Conservation (phyloP, 2,113 vertebrate genomes). For the Nymphicus hollandicus region DNA sequence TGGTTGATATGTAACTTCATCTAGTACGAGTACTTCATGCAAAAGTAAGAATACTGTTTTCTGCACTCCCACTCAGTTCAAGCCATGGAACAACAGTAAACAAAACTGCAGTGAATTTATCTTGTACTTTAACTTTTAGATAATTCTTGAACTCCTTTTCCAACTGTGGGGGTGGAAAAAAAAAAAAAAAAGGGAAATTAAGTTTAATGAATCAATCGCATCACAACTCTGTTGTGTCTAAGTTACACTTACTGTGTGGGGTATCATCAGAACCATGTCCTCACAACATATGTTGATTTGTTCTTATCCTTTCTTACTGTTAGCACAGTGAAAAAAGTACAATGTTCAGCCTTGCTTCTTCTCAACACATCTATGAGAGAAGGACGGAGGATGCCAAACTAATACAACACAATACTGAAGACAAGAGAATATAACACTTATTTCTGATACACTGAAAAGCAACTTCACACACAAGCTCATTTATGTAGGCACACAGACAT, state of each 20-base stretch:
- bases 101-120: neutral
- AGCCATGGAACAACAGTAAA: neutral
- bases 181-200: neutral
- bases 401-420: constrained; percentile 55
- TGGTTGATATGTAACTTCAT: neutral
- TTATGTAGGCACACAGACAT: constrained; percentile 59
- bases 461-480: constrained; percentile 38
- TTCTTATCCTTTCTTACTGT: constrained; percentile 27
- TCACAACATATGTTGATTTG: constrained; percentile 37
- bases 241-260: neutral
- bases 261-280: constrained; percentile 11
- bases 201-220: neutral
- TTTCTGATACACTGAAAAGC: constrained; percentile 38
- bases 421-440: constrained; percentile 49
- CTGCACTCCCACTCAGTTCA: neutral
- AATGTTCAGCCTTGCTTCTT: constrained; percentile 1
- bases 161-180: neutral
- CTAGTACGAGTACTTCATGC: neutral
- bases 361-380: neutral
- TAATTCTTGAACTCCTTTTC: neutral
- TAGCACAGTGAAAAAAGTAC: constrained; percentile 13
- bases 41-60: neutral
- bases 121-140: neutral
- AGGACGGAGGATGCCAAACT: constrained; percentile 15
- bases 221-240: neutral